Evolutionary conservation across 1,140 invertebrate species (phyloP).

Genomic region (Calephelis virginiensis): DNA sequence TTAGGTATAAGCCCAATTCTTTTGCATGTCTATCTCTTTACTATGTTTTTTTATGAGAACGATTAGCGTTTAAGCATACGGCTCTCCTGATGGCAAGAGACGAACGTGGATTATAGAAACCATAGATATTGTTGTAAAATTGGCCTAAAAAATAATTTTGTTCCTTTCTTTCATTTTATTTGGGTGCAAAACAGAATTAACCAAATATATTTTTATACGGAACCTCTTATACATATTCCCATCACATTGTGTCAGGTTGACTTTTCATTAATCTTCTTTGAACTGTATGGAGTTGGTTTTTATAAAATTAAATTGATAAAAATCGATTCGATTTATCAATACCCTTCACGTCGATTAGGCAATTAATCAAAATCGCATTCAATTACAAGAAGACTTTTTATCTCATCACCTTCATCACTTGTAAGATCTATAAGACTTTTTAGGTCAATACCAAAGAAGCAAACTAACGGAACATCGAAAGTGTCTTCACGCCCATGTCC

Average conservation of each 20-base stretch:
- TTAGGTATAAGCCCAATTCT: too few relatives aligned
- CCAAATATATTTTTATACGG: constrained; percentile 1
- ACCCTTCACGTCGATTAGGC: constrained; percentile 31
- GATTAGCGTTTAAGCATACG: too few relatives aligned
- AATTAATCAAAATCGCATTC: constrained; percentile 22
- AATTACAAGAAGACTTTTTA: not conserved
- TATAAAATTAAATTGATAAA: constrained; percentile 43
- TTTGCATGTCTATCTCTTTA: too few relatives aligned
- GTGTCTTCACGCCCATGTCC: too few relatives aligned
- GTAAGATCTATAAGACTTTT: not conserved
- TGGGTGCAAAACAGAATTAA: not conserved
- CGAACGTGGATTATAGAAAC: too few relatives aligned
- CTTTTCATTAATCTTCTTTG: constrained; percentile 35
- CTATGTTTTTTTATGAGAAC: too few relatives aligned
- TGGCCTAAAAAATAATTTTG: too few relatives aligned
- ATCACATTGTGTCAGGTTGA: constrained; percentile 5
- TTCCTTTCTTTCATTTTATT: not conserved
- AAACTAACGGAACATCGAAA: not conserved
- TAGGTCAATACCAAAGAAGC: not conserved
- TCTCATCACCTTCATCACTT: not conserved
- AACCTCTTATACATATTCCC: not conserved
- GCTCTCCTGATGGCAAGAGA: too few relatives aligned
- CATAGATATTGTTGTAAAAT: too few relatives aligned
- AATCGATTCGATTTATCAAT: constrained; percentile 40
- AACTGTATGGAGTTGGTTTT: constrained; percentile 25